Evolutionary conservation across 2,888 invertebrate species (phyloP).

Genomic region (Phanerotoma sp.): DNA sequence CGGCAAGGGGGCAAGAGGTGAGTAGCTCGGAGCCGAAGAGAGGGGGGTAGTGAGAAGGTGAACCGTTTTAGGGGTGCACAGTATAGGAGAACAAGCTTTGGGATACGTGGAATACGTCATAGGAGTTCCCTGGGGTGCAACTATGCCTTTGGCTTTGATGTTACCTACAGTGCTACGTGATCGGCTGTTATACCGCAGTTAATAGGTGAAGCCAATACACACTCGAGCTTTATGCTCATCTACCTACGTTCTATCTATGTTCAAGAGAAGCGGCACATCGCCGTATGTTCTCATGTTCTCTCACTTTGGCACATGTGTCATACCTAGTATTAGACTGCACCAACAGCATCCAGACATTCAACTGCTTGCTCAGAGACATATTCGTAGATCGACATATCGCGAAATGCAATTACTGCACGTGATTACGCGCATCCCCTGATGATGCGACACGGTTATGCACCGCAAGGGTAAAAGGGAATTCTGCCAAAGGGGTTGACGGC

Average conservation of each 20-base stretch:
- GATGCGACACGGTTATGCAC: conserved; percentile 31
- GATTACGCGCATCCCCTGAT: conserved; percentile 35
- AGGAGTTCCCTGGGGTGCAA: conserved; percentile 50
- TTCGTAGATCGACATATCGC: conserved; percentile 46
- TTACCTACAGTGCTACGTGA: conserved; percentile 48
- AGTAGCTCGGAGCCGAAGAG: no score
- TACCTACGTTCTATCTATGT: conserved; percentile 1
- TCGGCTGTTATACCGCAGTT: conserved; percentile 38
- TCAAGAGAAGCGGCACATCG: conserved; percentile 4
- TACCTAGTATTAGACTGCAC: background rate
- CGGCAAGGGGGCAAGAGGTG: no score
- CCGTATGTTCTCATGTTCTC: conserved; percentile 1
- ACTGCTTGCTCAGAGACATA: conserved; percentile 34
- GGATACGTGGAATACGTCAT: conserved; percentile 35
- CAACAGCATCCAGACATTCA: conserved; percentile 12
- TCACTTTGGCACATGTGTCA: background rate
- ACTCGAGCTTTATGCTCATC: conserved; percentile 1
- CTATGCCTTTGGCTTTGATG: conserved; percentile 58
- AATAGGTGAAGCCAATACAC: conserved; percentile 36
- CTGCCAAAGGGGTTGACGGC: background rate
- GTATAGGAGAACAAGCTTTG: conserved; percentile 20
- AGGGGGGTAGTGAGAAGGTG: conserved; percentile 2
- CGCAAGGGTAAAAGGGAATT: conserved; percentile 10
- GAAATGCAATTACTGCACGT: conserved; percentile 51
- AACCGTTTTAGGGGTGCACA: conserved; percentile 6